Conservation (phyloP, 2,888 invertebrate genomes). For the Acanthopleura granulata region DNA sequence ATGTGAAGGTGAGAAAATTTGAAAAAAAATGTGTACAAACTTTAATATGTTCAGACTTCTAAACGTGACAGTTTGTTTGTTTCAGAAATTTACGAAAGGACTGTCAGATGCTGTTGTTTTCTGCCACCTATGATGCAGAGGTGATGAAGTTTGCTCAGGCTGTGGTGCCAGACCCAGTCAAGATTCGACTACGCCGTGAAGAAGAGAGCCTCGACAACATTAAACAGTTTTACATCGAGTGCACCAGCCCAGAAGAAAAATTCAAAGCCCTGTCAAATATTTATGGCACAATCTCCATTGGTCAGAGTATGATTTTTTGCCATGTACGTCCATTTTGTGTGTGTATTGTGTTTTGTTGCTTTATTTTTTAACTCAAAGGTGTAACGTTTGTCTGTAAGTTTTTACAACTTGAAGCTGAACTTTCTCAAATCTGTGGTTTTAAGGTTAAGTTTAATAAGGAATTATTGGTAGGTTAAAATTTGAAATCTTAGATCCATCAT, state of each 20-base stretch:
- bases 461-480: too few species aligned
- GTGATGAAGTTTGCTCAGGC: conserved; percentile 98
- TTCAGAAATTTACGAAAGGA: conserved; percentile 75
- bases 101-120: conserved; percentile 99
- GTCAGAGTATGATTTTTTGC: conserved; percentile 99
- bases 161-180: conserved; percentile 89
- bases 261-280: conserved; percentile 94
- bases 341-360: too few species aligned
- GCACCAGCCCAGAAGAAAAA: conserved; percentile 87
- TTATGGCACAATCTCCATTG: conserved; percentile 95
- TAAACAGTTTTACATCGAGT: conserved; percentile 95
- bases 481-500: too few species aligned
- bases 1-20: too few species aligned
- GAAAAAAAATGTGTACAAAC: too few species aligned
- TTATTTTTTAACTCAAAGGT: too few species aligned
- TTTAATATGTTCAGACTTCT: too few species aligned
- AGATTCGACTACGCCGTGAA: conserved; percentile 81
- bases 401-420: too few species aligned
- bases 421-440: too few species aligned
- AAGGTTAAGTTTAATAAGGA: too few species aligned
- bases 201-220: conserved; percentile 97
- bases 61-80: not conserved
- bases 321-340: conserved; percentile 55
- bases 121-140: conserved; percentile 93
- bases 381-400: too few species aligned